Evolutionary conservation across 2,113 vertebrate species (phyloP).

Genomic region (Oryzias curvinotus): DNA sequence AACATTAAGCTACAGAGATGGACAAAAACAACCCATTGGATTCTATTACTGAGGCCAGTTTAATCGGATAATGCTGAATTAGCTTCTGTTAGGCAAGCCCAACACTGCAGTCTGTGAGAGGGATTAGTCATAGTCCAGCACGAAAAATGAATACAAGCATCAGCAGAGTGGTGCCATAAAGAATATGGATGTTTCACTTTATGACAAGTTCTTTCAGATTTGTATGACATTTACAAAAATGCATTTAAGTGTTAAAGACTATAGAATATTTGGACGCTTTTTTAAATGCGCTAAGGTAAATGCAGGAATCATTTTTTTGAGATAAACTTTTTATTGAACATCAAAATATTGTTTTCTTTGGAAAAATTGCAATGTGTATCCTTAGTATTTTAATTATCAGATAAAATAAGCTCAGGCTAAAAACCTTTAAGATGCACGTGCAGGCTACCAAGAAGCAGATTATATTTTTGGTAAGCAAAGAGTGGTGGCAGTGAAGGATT

Average conservation of each 20-base stretch:
- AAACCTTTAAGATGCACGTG: too few relatives aligned
- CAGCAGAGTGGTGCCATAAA: not conserved
- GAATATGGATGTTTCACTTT: not conserved
- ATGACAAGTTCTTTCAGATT: not conserved
- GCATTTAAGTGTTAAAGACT: too few relatives aligned
- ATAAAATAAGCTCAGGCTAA: too few relatives aligned
- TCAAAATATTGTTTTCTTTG: too few relatives aligned
- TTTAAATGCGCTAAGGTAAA: too few relatives aligned
- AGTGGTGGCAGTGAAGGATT: constrained; percentile 2
- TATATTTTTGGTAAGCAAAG: not conserved
- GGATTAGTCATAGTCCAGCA: constrained; percentile 16
- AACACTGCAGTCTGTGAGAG: constrained; percentile 15
- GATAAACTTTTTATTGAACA: too few relatives aligned
- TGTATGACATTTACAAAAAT: too few relatives aligned
- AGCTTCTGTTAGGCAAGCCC: constrained; percentile 34
- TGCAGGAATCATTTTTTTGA: too few relatives aligned
- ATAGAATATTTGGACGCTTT: too few relatives aligned
- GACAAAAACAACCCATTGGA: constrained; percentile 46
- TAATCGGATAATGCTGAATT: constrained; percentile 57
- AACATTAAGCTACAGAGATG: constrained; percentile 35
- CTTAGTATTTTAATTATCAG: too few relatives aligned
- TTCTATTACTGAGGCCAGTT: constrained; percentile 40
- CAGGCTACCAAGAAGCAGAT: not conserved
- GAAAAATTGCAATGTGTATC: too few relatives aligned
- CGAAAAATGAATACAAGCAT: not conserved